These are phyloP conservation scores for Urosaurus nigricauda DNA, from an alignment of 2,797 vertebrate genomes.

Conservation along the genomic window DNA sequence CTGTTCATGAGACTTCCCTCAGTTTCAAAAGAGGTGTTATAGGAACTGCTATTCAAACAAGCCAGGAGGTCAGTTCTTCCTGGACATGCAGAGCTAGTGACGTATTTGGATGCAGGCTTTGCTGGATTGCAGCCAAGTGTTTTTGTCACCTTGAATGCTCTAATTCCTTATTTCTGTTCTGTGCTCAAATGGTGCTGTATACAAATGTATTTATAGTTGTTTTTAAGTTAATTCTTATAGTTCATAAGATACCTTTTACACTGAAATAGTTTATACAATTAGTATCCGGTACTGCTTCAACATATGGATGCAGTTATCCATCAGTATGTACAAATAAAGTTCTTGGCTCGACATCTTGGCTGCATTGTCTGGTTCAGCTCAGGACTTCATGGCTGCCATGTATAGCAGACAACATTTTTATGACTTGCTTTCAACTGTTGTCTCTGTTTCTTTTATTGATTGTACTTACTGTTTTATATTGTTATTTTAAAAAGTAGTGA, in stretches of 20 bases:
- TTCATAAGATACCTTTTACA: not conserved
- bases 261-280: not conserved
- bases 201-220: not conserved
- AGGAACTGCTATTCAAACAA: not conserved
- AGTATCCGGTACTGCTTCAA: not conserved
- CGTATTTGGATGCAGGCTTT: not conserved
- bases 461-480: not conserved
- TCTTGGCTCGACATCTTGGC: not conserved
- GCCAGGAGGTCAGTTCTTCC: not conserved
- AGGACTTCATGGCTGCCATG: not conserved
- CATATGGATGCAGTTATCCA: not conserved
- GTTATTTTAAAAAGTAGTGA: not conserved
- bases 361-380: not conserved
- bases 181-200: not conserved
- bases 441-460: not conserved
- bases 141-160: not conserved
- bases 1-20: not conserved
- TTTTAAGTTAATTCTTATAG: not conserved
- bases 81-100: not conserved
- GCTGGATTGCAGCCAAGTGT: not conserved
- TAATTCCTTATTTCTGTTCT: slow-evolving; percentile 5
- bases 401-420: not conserved
- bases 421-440: not conserved
- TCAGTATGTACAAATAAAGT: not conserved
- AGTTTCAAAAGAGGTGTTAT: not conserved